Base-by-base conservation (phyloP, 1,140 invertebrate species). In the Ptiloglossa arizonensis region DNA sequence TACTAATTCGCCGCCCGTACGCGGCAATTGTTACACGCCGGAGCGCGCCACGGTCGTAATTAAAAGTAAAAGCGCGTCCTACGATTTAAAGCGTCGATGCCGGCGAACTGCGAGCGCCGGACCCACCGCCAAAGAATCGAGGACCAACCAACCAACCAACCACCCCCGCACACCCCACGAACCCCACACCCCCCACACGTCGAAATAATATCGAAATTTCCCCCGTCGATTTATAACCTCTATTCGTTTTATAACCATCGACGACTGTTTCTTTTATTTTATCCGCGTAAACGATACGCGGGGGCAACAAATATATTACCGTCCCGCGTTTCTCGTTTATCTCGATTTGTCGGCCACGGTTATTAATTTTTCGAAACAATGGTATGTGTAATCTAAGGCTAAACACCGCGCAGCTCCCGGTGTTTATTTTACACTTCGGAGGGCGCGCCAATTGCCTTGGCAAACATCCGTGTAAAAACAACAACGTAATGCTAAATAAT, bases 401-500 rank as follows among this genome's bases (percentile, higher is more conserved):
- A 76, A 76, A 69, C 54, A 44, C 38, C 73, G 11, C 27, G 32
- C 4, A 0, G 41, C 1, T 0, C 17, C 11, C 64, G 66, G 46
- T 76, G 66, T 76, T 76, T 56, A 59, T 59, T 69, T 69, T 59
- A 41, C 32, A 50, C 29, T 76, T 50, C 27, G 15, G 29, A 27
- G 64, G 67, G 59, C 29, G 54, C 19, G 24, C 22, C 41, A 76
- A 69, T 76, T 69, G 57, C 52, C 54, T 48, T 59, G 64, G 66
- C 66, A 69, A 76, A 76, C 32, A 57, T 24, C 19, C 22, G 29
- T 24, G 46, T 44, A 76, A 76, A 69, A 76, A 59, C 67, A 67
- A 69, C 68, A 76, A 69, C 64, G 64, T 46, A 46, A 76, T 59
- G 73, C 54, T 69, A 68, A 76, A 76, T 76, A 44, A 76, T 76